Evolutionary conservation across 2,797 vertebrate species (phyloP), one percentile per base, ranked within the genome.

Genomic region (Myiothlypis coronata): DNA sequence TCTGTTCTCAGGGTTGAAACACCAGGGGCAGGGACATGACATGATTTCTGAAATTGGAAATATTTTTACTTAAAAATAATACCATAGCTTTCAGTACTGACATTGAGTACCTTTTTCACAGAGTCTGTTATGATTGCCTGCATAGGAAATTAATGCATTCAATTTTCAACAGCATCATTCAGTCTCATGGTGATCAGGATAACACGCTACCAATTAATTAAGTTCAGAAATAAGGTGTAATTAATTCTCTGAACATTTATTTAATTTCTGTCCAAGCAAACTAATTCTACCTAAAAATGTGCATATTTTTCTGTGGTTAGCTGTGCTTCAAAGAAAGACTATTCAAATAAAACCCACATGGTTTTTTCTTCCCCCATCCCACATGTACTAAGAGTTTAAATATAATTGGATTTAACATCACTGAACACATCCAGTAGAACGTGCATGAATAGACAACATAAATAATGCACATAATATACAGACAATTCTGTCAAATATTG

Each of bases 181-280:
- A 72, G 49, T 65, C 50, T 84, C 37, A 35, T 2, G 3, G 46
- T 43, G 44, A 67, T 69, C 77, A 79, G 56, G 37, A 65, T 39
- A 87, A 60, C 30, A 59, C 14, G 23, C 32, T 37, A 41, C 41
- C 26, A 82, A 77, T 90, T 90, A 88, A 75, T 82, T 91, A 74
- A 56, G 30, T 64, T 90, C 37, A 53, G 47, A 92, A 86, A 74
- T 46, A 55, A 75, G 34, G 34, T 70, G 32, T 37, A 70, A 86
- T 84, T 81, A 77, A 79, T 82, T 81, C 32, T 84, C 59, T 79
- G 20, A 82, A 34, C 32, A 76, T 59, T 47, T 79, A 46, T 63
- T 95, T 88, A 41, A 78, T 81, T 83, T 72, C 46, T 76, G 32
- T 24, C 44, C 37, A 76, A 76, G 34, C 21, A 84, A 94, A 84